These are phyloP conservation scores for Calyptomena viridis DNA, from an alignment of 2,113 vertebrate species.

Conservation along the genomic window DNA sequence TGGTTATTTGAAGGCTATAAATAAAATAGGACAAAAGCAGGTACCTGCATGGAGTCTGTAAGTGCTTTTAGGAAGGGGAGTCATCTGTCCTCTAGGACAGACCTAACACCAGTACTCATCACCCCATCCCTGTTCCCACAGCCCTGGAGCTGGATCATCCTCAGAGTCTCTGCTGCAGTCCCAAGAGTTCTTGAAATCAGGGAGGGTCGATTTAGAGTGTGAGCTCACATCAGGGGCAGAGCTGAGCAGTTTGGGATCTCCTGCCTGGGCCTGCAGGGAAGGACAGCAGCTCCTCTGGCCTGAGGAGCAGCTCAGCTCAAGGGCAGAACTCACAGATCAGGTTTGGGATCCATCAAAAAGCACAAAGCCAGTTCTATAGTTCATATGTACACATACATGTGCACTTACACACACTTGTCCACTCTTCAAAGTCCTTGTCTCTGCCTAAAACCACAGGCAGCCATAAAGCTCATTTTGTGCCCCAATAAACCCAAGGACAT, in stretches of 20 bases:
- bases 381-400: background rate
- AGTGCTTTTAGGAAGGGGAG: background rate
- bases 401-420: background rate
- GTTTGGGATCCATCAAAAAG: background rate
- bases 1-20: constrained; percentile 46
- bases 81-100: background rate
- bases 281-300: background rate
- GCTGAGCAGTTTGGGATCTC: background rate
- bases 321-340: background rate
- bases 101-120: background rate
- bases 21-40: constrained; percentile 42
- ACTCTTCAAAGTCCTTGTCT: background rate
- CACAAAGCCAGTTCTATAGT: background rate
- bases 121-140: background rate
- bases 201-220: background rate
- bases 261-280: background rate
- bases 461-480: background rate
- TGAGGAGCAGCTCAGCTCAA: background rate
- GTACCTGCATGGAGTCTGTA: constrained; percentile 26
- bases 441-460: background rate
- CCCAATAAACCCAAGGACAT: background rate
- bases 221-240: background rate
- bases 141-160: background rate
- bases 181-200: background rate
- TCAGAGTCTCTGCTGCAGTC: background rate